A percentile compares a stretch with the other conserved stretches of the same genome.
Evolutionary conservation across 2,888 invertebrate species (phyloP).

Genomic region (Torymus texanus): DNA sequence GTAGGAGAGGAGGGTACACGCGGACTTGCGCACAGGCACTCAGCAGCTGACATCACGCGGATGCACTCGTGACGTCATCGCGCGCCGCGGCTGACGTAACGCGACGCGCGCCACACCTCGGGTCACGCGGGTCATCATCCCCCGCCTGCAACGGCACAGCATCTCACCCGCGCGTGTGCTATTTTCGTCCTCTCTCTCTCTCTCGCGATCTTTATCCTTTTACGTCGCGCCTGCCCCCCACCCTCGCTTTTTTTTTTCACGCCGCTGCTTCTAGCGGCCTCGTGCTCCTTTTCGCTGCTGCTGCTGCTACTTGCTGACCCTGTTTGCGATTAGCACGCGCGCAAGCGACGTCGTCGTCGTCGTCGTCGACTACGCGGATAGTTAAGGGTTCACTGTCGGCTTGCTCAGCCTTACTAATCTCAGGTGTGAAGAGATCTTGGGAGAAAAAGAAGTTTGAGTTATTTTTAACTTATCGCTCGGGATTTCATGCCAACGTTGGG

Average conservation of each 20-base stretch:
- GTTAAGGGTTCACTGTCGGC: slow-evolving; percentile 21
- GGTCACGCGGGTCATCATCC: slow-evolving; percentile 63
- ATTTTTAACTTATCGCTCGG: too few relatives aligned
- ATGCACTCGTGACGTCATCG: slow-evolving; percentile 74
- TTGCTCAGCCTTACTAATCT: too few relatives aligned
- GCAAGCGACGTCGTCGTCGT: background rate
- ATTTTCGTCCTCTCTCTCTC: slow-evolving; percentile 54
- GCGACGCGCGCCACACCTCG: slow-evolving; percentile 68
- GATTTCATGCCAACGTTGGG: too few relatives aligned
- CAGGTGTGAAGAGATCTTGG: too few relatives aligned
- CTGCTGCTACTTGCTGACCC: slow-evolving; percentile 31
- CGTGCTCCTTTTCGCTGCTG: slow-evolving; percentile 1
- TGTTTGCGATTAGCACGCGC: slow-evolving; percentile 29
- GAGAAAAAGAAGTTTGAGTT: too few relatives aligned
- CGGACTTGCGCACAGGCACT: too few relatives aligned
- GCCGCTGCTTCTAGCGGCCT: slow-evolving; percentile 26
- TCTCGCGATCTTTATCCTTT: slow-evolving; percentile 10
- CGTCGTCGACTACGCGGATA: slow-evolving; percentile 25
- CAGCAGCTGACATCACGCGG: slow-evolving; percentile 65
- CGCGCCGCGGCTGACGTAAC: slow-evolving; percentile 72
- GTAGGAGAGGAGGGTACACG: too few relatives aligned
- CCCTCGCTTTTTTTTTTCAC: background rate
- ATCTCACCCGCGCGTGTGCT: slow-evolving; percentile 54
- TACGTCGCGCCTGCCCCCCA: background rate
- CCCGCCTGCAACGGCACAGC: slow-evolving; percentile 13